Base-by-base conservation (phyloP, 2,797 vertebrate species). In the Clarias platycephalus region DNA sequence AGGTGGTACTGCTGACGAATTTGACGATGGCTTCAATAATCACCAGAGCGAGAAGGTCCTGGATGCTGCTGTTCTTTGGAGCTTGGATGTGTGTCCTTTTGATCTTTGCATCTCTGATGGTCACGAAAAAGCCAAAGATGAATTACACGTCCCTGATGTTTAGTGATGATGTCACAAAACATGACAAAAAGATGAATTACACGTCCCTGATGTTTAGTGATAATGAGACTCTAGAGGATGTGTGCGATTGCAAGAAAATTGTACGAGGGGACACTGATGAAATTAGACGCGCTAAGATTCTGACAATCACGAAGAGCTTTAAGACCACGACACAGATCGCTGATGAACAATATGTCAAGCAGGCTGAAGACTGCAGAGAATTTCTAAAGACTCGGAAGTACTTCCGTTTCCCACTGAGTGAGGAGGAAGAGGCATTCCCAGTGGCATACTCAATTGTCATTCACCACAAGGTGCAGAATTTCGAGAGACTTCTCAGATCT, bases 381-480 rank as follows among this genome's bases (percentile, higher is more conserved):
- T 83, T 83, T 37, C 81, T 64, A 2, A 40, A 5, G 28, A 80
- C 40, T 0, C 95, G 94, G 68, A 97, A 96, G 49, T 98, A 97
- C 76, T 79, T 97, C 60, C 86, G 90, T 7, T 92, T 95, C 63
- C 93, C 96, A 0, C 91, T 97, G n/a, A 98, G 96, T 79, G 87
- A 87, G 7, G 97, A 97, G 88, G 97, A 98, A 87, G 93, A 92
- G 5, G 91, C 92, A 68, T 98, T 97, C 89, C 96, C 97, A 1
- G 91, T 98, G 81, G 97, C 97, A 3, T 98, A 97, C 84, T 97
- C 97, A 0, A 93, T 98, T 31, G 95, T 98, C 58, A 93, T 96
- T 84, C 95, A 98, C 91, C 96, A 97, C 86, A 97, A 96, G 93
- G 95, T 97, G 62, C 95, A 97, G 86, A 97, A 94, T 93, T 93